Percentiles rank a stretch among this genome's conserved stretches.
Conservation (phyloP, 1,140 invertebrate genomes). For the Hesperophylax magnus region DNA sequence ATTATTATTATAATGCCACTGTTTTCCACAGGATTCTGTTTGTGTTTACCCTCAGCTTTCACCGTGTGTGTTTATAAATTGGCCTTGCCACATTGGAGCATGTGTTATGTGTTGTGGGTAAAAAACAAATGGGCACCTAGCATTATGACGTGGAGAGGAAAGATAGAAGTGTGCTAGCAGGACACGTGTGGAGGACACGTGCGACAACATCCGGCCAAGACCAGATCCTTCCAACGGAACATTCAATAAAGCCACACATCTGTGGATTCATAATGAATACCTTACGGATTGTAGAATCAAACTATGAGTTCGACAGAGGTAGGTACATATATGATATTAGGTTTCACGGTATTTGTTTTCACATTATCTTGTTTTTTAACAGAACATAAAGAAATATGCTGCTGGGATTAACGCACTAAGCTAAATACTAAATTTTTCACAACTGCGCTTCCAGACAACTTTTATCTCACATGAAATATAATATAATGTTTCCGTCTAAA, state of each 20-base stretch:
- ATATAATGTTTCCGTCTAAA: no score
- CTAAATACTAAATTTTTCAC: no score
- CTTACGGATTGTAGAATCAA: not conserved
- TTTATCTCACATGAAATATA: no score
- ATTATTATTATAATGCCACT: no score
- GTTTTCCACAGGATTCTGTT: no score
- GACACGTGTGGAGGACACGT: slow-evolving; percentile 46
- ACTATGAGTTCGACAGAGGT: not conserved
- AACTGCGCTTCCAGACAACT: no score
- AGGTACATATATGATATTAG: not conserved
- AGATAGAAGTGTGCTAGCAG: slow-evolving; percentile 37
- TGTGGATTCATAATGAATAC: not conserved
- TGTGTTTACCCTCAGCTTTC: no score
- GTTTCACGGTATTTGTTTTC: not conserved
- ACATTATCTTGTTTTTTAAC: no score
- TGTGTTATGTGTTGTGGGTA: not conserved
- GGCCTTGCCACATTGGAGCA: not conserved
- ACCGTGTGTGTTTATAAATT: not conserved
- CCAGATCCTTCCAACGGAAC: slow-evolving; percentile 22
- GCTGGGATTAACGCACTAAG: no score
- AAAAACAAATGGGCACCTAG: slow-evolving; percentile 2
- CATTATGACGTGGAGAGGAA: not conserved
- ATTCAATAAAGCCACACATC: slow-evolving; percentile 17
- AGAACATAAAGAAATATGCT: no score
- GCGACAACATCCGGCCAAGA: slow-evolving; percentile 47